Evolutionary conservation across 1,140 invertebrate genomes (phyloP).

Genomic region (Drosophila lacteicornis): DNA sequence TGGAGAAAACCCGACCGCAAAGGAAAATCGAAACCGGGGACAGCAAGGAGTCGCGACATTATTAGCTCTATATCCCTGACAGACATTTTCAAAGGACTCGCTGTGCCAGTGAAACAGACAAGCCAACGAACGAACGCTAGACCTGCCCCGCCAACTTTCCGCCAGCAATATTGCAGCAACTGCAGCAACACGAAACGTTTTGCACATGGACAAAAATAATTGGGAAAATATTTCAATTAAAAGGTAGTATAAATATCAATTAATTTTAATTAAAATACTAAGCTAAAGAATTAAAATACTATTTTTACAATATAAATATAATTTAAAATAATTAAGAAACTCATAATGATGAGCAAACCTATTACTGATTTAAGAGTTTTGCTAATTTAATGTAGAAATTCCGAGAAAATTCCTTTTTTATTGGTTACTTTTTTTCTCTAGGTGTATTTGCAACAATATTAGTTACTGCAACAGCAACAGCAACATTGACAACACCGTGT

Average conservation of each 20-base stretch:
- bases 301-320: too few species aligned
- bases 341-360: too few species aligned
- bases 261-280: not conserved
- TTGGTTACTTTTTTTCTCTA: not conserved
- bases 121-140: constrained; percentile 42
- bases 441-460: not conserved
- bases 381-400: too few species aligned
- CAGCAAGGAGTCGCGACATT: constrained; percentile 62
- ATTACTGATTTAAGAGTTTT: too few species aligned
- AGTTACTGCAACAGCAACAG: constrained; percentile 21
- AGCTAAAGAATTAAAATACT: too few species aligned
- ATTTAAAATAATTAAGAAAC: too few species aligned
- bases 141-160: constrained; percentile 8
- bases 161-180: constrained; percentile 38
- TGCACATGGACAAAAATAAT: not conserved
- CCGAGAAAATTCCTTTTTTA: too few species aligned
- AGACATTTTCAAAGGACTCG: constrained; percentile 23
- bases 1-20: not conserved
- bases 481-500: constrained; percentile 71
- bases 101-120: constrained; percentile 65
- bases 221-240: not conserved
- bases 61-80: constrained; percentile 66
- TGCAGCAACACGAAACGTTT: constrained; percentile 20
- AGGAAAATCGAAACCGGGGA: constrained; percentile 5
- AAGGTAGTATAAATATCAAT: not conserved